These are phyloP conservation scores for Phasianus colchicus DNA, from an alignment of 2,113 vertebrate genomes.

Conservation along the genomic window DNA sequence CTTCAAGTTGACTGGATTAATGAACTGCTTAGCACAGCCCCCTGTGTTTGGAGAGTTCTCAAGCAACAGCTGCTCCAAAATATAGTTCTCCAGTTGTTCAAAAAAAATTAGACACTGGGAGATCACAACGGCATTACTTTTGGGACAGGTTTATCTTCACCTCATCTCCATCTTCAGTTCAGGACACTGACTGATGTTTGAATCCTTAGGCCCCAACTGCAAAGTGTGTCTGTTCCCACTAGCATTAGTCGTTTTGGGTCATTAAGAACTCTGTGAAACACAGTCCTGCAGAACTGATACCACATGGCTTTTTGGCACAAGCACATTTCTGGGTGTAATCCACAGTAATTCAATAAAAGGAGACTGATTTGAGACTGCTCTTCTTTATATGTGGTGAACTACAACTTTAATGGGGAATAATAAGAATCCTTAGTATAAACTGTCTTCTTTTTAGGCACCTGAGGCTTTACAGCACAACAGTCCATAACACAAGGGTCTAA, in stretches of 20 bases:
- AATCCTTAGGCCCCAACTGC: background rate
- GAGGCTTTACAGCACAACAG: background rate
- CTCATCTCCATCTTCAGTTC: background rate
- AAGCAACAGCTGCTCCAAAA: background rate
- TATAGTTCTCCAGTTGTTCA: background rate
- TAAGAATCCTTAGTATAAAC: background rate
- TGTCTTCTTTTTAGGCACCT: background rate
- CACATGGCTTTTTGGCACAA: background rate
- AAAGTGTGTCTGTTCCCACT: background rate
- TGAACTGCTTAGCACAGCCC: background rate
- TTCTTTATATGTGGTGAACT: background rate
- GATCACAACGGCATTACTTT: background rate
- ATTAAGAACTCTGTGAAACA: background rate
- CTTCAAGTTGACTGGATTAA: background rate
- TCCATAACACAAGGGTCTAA: background rate
- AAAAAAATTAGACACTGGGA: background rate
- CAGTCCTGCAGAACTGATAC: background rate
- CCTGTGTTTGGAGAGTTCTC: background rate
- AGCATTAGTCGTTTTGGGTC: background rate
- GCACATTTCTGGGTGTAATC: accelerated
- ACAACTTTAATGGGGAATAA: background rate
- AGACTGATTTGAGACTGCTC: background rate
- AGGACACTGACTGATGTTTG: background rate
- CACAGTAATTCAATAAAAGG: background rate
- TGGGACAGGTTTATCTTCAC: background rate